phyloP scores from a whole-genome alignment of 2,888 invertebrate species.

The Eubasilissa splendida region DNA sequence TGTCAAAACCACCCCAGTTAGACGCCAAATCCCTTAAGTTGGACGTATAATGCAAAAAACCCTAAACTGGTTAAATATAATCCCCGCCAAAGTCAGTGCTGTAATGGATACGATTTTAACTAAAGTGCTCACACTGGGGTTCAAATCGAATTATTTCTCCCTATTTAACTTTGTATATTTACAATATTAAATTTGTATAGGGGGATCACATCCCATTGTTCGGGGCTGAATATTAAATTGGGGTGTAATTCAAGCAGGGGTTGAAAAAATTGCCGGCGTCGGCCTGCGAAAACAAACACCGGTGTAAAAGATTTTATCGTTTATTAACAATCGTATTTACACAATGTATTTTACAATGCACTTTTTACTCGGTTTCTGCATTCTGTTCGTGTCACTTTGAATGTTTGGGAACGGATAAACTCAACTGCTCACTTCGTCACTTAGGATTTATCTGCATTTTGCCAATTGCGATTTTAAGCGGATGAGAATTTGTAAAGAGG shows the following conservation, averaged over 20 bases:
- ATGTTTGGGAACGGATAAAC: slow-evolving; percentile 3
- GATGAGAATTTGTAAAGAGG: background rate
- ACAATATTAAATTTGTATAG: slow-evolving; percentile 58
- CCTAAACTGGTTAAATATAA: slow-evolving; percentile 57
- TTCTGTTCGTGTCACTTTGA: background rate
- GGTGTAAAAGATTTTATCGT: background rate
- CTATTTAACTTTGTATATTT: slow-evolving; percentile 59
- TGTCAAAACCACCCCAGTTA: slow-evolving; percentile 30
- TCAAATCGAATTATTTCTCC: slow-evolving; percentile 58
- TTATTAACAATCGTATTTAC: background rate
- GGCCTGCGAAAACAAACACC: background rate
- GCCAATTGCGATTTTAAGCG: background rate
- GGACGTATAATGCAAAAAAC: slow-evolving; percentile 56
- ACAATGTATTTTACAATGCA: background rate
- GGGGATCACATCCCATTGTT: slow-evolving; percentile 47
- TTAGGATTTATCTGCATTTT: background rate
- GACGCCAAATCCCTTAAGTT: slow-evolving; percentile 44
- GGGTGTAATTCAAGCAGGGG: slow-evolving; percentile 35
- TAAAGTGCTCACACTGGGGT: slow-evolving; percentile 47
- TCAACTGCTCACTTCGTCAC: slow-evolving; percentile 24
- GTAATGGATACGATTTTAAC: slow-evolving; percentile 50
- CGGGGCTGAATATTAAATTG: slow-evolving; percentile 36
- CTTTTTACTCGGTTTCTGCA: background rate
- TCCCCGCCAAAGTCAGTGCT: slow-evolving; percentile 53
- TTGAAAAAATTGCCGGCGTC: background rate